Evolutionary conservation across 2,113 vertebrate species (phyloP), one percentile per base, ranked within the genome.

Genomic region (Castor canadensis): DNA sequence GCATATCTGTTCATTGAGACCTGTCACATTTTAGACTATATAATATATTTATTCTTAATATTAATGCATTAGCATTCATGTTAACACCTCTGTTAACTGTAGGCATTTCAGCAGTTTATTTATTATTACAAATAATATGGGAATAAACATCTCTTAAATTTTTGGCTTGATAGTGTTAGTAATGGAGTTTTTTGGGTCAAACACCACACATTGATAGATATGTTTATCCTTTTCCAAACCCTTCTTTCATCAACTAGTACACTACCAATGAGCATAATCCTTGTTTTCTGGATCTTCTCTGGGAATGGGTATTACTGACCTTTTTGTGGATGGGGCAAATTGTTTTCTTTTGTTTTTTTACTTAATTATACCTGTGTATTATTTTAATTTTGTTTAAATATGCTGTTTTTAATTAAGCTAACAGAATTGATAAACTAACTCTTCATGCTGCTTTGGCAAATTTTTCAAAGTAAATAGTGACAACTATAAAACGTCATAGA

Each of bases 401-500:
- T 11, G 62, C 32, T 80, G 30, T 66, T 87, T 87, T 71, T 75
- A 91, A 73, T 79, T 62, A 40, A 67, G 3, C 26, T 62, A 66
- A 71, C 71, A 16, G 0, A 82, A 73, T 4, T 83, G 47, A 64
- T 30, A 19, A 67, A 80, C 40, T 89, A 35, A 76, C 60, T 32
- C 19, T 72, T 89, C 28, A 60, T 30, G 66, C 1, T 40, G 15
- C 11, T 71, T 3, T 82, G 45, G 56, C 40, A 88, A 80, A 45
- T 64, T 80, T 87, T 92, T 89, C 40, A 77, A 89, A 90, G 58
- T 75, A 89, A 72, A 88, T 52, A 73, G 64, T 32, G 87, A 52
- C 87, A 11, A 84, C 22, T n/a, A 56, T 87, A 19, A 90, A 90
- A 49, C 24, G 79, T 11, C 79, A 60, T 54, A 60, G 9, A 56